Base-by-base conservation (phyloP, 2,113 vertebrate genomes). In the Micromys minutus region DNA sequence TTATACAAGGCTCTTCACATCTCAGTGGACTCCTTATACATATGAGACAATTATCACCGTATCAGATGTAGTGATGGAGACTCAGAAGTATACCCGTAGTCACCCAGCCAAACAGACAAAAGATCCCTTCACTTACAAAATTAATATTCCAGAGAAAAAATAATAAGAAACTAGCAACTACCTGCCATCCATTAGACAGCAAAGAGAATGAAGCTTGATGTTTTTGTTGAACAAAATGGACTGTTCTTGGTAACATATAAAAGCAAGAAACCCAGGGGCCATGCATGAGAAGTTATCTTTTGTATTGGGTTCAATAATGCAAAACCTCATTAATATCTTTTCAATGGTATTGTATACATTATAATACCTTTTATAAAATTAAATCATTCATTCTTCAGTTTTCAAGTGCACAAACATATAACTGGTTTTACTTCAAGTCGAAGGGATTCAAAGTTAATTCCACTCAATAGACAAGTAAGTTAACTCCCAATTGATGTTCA, bases 271-370 rank as follows among this genome's bases (percentile, higher is more conserved):
- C 85, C 75, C 93, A 87, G 39, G 67, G 47, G 39, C 59, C 81
- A 91, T 94, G 75, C 63, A 34, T 42, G 65, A 92, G 93, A 96
- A 89, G 80, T 87, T 77, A 90, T 55, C 85, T 75, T 90, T 50
- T 3, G 0, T 89, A 93, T 61, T 91, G 96, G 96, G 90, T 42
- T 34, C 4, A 95, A 13, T 13, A 57, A 76, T 42, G 63, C 22
- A 80, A 97, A 96, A 94, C 63, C 50, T 59, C 91, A 89, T 87
- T 89, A 89, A 65, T 79, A 92, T 84, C 47, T 92, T 87, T 93
- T 93, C 74, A 79, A 57, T 4, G 9, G 65, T 57, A 47, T 81
- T 39, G 3, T 67, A 29, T 50, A 50, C 16, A 79, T 84, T 50
- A 79, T 63, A 87, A 4, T 75, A 29, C 1, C 74, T 87, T n/a